Evolutionary conservation across 1,140 invertebrate genomes (phyloP).

Genomic region (Apolygus lucorum): DNA sequence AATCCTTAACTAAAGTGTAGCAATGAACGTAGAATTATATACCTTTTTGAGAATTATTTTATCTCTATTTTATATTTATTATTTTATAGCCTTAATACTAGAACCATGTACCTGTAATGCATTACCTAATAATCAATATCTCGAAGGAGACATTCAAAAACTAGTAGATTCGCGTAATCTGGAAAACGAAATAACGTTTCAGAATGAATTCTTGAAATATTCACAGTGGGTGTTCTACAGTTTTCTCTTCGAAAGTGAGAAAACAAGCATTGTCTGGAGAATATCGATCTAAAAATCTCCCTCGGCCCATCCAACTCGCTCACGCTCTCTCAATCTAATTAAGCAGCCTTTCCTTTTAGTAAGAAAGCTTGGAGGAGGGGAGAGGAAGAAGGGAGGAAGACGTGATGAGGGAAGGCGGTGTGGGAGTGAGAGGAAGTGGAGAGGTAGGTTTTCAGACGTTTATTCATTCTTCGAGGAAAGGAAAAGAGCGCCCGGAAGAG

Average conservation of each 20-base stretch:
- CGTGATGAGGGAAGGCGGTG: not conserved
- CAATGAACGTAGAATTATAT: too few relatives aligned
- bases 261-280: conserved; percentile 4
- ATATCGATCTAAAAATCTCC: conserved; percentile 14
- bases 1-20: too few relatives aligned
- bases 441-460: conserved; percentile 2
- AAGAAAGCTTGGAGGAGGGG: not conserved
- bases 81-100: too few relatives aligned
- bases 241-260: not conserved
- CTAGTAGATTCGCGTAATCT: too few relatives aligned
- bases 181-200: too few relatives aligned
- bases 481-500: not conserved
- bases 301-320: conserved; percentile 20
- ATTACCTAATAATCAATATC: too few relatives aligned
- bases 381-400: too few relatives aligned
- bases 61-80: too few relatives aligned
- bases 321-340: conserved; percentile 22
- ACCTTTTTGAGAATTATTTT: too few relatives aligned
- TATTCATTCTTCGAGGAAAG: conserved; percentile 13
- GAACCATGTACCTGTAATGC: too few relatives aligned
- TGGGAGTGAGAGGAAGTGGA: not conserved
- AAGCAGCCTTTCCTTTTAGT: conserved; percentile 8
- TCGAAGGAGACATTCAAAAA: too few relatives aligned
- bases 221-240: not conserved
- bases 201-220: too few relatives aligned